Evolutionary conservation across 92 coral and sea anemone species (phyloP).

Genomic region (Meandrina meandrites): DNA sequence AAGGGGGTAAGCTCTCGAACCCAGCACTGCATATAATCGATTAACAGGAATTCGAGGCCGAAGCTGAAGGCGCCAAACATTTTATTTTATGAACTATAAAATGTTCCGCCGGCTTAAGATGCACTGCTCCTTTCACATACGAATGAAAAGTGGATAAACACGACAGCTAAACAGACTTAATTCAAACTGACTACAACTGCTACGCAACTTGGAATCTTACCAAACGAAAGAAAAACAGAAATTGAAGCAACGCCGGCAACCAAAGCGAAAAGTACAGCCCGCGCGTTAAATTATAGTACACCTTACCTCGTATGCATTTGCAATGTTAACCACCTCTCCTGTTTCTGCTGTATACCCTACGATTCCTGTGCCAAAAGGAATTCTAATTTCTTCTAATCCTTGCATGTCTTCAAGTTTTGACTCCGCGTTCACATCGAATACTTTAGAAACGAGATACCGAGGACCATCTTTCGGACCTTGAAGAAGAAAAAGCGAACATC

Average conservation of each 20-base stretch:
- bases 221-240: constrained; percentile 8
- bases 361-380: constrained; percentile 98
- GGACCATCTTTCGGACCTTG: constrained; percentile 98
- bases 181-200: background rate
- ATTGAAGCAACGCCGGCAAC: constrained; percentile 7
- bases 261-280: background rate
- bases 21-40: constrained; percentile 38
- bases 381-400: constrained; percentile 92
- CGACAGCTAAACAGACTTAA: background rate
- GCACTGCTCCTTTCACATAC: background rate
- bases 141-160: constrained; percentile 8
- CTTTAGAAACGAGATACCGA: constrained; percentile 93
- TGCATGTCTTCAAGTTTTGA: constrained; percentile 97
- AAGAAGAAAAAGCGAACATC: constrained; percentile 96
- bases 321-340: constrained; percentile 97
- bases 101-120: background rate
- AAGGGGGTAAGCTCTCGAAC: constrained; percentile 32
- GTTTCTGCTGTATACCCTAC: constrained; percentile 98
- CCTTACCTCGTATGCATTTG: constrained; percentile 96
- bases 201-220: constrained; percentile 2
- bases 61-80: constrained; percentile 20
- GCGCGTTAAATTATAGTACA: background rate
- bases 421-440: constrained; percentile 98
- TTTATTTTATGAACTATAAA: constrained; percentile 37
- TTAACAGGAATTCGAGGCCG: constrained; percentile 33